Conservation (phyloP, 2,113 vertebrate species). For the Oreochromis tanganicae region DNA sequence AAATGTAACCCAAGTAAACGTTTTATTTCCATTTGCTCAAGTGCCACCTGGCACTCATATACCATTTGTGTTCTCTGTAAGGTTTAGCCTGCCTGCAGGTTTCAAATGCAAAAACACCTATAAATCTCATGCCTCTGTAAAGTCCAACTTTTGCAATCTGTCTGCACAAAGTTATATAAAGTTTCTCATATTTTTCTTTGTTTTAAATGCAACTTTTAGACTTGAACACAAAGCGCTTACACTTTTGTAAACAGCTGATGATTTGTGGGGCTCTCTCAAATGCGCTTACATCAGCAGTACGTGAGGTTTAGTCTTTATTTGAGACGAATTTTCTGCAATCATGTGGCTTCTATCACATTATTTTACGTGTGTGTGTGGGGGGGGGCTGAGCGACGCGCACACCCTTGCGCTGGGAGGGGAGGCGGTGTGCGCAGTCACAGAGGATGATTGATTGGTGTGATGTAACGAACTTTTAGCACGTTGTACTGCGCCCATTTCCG, state of each 20-base stretch:
- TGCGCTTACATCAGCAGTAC: neutral
- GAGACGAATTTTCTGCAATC: neutral
- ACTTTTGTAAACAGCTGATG: neutral
- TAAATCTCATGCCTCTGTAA: neutral
- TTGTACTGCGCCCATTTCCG: conserved; percentile 14
- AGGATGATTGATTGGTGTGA: conserved; percentile 30
- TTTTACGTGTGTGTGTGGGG: neutral
- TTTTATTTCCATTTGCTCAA: neutral
- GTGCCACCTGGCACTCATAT: neutral
- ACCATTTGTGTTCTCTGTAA: neutral
- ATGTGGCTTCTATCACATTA: neutral
- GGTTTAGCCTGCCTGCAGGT: neutral
- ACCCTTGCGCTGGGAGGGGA: neutral
- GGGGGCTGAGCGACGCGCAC: neutral
- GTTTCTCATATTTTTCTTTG: neutral
- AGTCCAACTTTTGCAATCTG: neutral
- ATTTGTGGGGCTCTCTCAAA: neutral
- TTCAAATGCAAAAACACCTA: neutral
- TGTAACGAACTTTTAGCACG: conserved; percentile 32
- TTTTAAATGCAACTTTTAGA: neutral
- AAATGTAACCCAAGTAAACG: neutral
- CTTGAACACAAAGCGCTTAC: neutral
- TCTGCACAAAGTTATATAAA: neutral
- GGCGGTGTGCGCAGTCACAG: neutral
- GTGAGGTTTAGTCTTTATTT: neutral